Base-by-base conservation (phyloP, 2,113 vertebrate species). In the Heptranchias perlo region DNA sequence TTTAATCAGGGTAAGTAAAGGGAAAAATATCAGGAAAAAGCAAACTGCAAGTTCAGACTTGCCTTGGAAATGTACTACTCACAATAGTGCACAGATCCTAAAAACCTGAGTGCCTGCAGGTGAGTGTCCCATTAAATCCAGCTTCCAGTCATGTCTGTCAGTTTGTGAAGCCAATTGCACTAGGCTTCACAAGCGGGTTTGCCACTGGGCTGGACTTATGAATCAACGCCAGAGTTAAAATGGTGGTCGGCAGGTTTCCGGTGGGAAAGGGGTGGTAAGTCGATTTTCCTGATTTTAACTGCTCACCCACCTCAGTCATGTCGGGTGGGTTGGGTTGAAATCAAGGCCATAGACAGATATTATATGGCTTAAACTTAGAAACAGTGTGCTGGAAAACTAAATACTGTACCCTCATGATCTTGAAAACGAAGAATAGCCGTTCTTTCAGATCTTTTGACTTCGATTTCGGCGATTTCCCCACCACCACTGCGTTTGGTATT, bases 401-500 rank as follows among this genome's bases (percentile, higher is more conserved):
- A 18, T 95, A 92, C 93, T 93, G 1, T 96, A 97, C 97, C 96
- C 4, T 97, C 95, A 96, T 35, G 96, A 18, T 97, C 96, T 49
- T 96, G 44, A 96, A 97, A 97, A 49, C 94, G 92, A 61, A 97
- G 78, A 84, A 97, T 87, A 31, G 86, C 76, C 76, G 96, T 96
- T 16, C 78, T 96, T 67, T 84, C 16, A n/a, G 39, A 61, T 73
- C 84, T 96, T 58, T 96, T 96, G 96, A 96, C 96, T 13, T 47
- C 65, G 39, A 96, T 35, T n/a, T 96, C 96, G 61, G 89, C 94
- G 73, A 97, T 96, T 0, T 96, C 87, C 58, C 97, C 97, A 94
- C 97, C 97, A 86, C 96, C 96, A 49, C 97, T 97, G 84, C 62
- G 96, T 64, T 64, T 95, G 14, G 82, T 96, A 87, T 96, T 97